Evolutionary conservation across 2,113 vertebrate species (phyloP).

Genomic region (Morone chrysops): DNA sequence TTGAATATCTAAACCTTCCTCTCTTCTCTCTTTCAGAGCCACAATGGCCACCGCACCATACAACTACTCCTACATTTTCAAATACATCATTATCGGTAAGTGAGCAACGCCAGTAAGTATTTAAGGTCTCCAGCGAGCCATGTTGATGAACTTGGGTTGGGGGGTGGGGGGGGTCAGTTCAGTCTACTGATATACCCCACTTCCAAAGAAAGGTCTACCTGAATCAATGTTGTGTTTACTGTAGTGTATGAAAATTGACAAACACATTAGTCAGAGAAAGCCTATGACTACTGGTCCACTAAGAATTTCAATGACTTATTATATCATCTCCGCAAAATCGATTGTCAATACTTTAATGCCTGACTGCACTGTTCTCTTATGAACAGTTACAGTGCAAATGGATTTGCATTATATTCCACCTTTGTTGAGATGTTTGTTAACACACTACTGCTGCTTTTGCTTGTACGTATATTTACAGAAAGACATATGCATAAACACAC

Average conservation of each 20-base stretch:
- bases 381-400: neutral
- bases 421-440: neutral
- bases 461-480: conserved; percentile 17
- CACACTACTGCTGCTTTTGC: neutral
- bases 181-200: neutral
- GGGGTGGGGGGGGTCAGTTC: neutral
- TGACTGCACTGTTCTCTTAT: neutral
- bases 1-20: conserved; percentile 2
- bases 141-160: neutral
- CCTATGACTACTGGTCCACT: neutral
- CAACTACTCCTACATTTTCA: conserved; percentile 99
- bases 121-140: neutral
- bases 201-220: neutral
- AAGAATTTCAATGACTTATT: neutral
- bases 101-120: conserved; percentile 51
- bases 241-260: neutral
- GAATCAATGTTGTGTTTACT: neutral
- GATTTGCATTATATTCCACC: neutral
- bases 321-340: neutral
- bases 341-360: neutral
- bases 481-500: neutral
- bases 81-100: conserved; percentile 99
- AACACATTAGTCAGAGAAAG: neutral
- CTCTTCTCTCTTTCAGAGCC: conserved; percentile 87
- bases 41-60: conserved; percentile 99